Evolutionary conservation across 2,888 invertebrate species (phyloP).

Genomic region (Chloroclysta siterata): DNA sequence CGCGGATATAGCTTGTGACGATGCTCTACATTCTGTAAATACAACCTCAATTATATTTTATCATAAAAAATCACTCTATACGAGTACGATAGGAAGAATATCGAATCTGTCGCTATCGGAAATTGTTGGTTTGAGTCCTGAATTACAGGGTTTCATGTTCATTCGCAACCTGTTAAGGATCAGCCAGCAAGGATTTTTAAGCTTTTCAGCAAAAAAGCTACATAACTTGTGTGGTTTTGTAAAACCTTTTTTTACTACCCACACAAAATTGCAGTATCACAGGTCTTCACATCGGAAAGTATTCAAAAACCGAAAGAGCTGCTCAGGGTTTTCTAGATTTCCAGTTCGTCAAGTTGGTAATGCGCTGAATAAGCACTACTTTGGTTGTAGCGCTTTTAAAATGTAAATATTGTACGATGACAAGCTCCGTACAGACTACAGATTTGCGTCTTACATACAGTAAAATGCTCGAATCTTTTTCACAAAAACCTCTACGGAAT

Average conservation of each 20-base stretch:
- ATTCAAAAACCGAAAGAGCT: not conserved
- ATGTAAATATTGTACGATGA: constrained; percentile 35
- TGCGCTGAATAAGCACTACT: constrained; percentile 25
- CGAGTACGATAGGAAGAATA: not conserved
- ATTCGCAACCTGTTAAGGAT: no score
- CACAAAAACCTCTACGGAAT: constrained; percentile 32
- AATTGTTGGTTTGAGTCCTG: not conserved
- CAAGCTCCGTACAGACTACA: constrained; percentile 33
- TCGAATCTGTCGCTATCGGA: not conserved
- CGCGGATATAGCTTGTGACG: constrained; percentile 70
- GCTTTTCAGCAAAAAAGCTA: no score
- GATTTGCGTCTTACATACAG: constrained; percentile 23
- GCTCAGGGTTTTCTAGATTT: constrained; percentile 16
- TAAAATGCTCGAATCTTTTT: constrained; percentile 37
- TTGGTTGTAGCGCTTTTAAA: constrained; percentile 35
- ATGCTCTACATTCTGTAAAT: constrained; percentile 63
- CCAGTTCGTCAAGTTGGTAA: constrained; percentile 8
- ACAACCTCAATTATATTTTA: constrained; percentile 38
- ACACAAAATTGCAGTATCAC: not conserved
- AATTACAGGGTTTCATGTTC: no score
- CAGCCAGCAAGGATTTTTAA: not conserved
- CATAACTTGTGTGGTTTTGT: no score
- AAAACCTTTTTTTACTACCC: no score
- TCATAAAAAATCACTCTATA: constrained; percentile 46
- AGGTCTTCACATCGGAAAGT: not conserved